Base-by-base conservation (phyloP, 1,140 invertebrate genomes). In the Ips typographus region DNA sequence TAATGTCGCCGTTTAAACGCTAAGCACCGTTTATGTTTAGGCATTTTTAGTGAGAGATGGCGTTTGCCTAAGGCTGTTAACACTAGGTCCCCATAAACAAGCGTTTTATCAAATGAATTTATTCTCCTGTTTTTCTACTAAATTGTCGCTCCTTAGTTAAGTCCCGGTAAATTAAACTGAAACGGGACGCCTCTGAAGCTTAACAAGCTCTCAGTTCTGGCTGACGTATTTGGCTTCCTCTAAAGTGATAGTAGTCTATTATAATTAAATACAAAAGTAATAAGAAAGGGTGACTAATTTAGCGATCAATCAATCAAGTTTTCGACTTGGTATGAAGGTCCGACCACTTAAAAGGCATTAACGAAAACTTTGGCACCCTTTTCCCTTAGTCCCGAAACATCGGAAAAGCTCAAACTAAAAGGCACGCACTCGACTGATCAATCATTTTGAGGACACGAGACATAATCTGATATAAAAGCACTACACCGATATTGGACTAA, bases 11-110 rank as follows among this genome's bases (percentile, higher is more conserved):
- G 51, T 65, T 56, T 55, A 40, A 51, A 36, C 40, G 63, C 55
- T 65, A 65, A 61, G 59, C 8, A 61, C 59, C 59, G 59, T 49
- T 36, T 49, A 47, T 61, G 43, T 61, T 61, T 61, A 61, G 43
- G 42, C 41, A 44, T 61, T 61, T 61, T 61, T 61, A 56, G 53
- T 56, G 53, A 56, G 38, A 36, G 53, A 56, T 56, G 53, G 53
- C 53, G 7, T 49, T 49, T 56, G 38, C 22, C 53, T 37, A 56
- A 56, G 53, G 44, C 44, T 22, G 22, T 49, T 49, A 49, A 22
- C 22, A 22, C 3, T 49, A 49, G 22, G 44, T 22, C 22, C 22
- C 22, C 22, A 22, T 22, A 22, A 22, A 22, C 22, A 22, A 22
- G 22, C 22, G 22, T 22, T 22, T 22, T 22, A 22, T 22, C 22